Conservation (phyloP, 2,888 invertebrate genomes). For the Dicycla oo region DNA sequence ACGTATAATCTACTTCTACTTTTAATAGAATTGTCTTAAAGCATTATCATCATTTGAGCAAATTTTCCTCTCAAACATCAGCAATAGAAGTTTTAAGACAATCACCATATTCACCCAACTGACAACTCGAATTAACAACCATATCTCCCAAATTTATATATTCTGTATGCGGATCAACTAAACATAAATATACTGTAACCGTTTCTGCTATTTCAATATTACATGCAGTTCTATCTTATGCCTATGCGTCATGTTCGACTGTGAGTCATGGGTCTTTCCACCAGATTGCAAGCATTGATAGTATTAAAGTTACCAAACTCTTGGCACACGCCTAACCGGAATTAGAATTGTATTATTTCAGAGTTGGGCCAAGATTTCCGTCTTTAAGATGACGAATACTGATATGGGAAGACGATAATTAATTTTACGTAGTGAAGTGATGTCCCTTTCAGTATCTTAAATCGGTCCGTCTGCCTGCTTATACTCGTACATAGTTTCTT, state of each 20-base stretch:
- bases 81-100: background rate
- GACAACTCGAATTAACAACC: background rate
- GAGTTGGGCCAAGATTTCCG: background rate
- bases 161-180: background rate
- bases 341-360: slow-evolving; percentile 13
- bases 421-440: background rate
- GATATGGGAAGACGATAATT: background rate
- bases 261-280: slow-evolving; percentile 44
- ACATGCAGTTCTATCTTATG: background rate
- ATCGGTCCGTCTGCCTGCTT: background rate
- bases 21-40: background rate
- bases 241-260: slow-evolving; percentile 39
- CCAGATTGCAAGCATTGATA: slow-evolving; percentile 23
- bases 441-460: background rate
- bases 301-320: slow-evolving; percentile 27
- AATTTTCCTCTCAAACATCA: too few species aligned
- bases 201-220: slow-evolving; percentile 14
- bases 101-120: background rate
- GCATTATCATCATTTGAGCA: background rate
- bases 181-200: background rate
- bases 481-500: too few species aligned
- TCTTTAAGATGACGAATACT: slow-evolving; percentile 2
- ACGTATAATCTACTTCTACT: background rate
- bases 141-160: background rate
- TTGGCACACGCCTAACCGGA: slow-evolving; percentile 44